phyloP scores from a whole-genome alignment of 1,140 invertebrate species.

The Drosophila tristis region DNA sequence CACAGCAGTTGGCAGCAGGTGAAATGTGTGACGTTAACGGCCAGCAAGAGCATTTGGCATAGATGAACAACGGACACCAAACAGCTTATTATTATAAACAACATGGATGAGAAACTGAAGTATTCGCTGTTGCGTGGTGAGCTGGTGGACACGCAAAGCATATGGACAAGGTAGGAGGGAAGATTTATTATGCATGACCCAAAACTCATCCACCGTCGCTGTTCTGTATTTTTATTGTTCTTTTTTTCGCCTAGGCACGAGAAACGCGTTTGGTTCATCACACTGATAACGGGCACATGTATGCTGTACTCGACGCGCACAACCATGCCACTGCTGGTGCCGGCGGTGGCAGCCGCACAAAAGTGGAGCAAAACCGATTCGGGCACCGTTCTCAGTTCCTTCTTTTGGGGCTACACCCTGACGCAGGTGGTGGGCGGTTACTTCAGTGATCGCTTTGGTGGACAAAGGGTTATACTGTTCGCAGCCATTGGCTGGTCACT shows the following conservation, averaged over 20 bases:
- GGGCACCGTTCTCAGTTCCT: slow-evolving; percentile 89
- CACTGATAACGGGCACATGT: slow-evolving; percentile 88
- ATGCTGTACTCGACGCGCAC: slow-evolving; percentile 89
- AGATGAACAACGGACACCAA: slow-evolving; percentile 2
- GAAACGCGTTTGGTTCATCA: slow-evolving; percentile 87
- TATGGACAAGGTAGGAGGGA: slow-evolving; percentile 77
- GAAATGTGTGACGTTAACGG: slow-evolving; percentile 33
- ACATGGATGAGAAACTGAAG: slow-evolving; percentile 83
- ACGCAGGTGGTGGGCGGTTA: slow-evolving; percentile 90
- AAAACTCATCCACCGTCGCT: background rate
- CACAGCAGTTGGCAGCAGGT: slow-evolving; percentile 16
- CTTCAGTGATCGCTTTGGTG: slow-evolving; percentile 89
- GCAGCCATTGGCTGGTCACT: slow-evolving; percentile 89
- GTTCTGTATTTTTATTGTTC: background rate
- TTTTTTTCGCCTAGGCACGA: slow-evolving; percentile 81
- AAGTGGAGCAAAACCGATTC: slow-evolving; percentile 90
- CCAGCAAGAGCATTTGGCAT: slow-evolving; percentile 3
- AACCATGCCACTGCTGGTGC: slow-evolving; percentile 88
- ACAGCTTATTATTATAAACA: slow-evolving; percentile 2
- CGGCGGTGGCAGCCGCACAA: slow-evolving; percentile 88
- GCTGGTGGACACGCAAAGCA: slow-evolving; percentile 75
- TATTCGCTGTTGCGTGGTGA: slow-evolving; percentile 82
- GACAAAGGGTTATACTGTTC: slow-evolving; percentile 88
- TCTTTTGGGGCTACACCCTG: slow-evolving; percentile 91
- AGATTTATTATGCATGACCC: background rate